These are phyloP conservation scores for Macquaria australasica DNA, from an alignment of 2,113 vertebrate genomes.

Conservation along the genomic window DNA sequence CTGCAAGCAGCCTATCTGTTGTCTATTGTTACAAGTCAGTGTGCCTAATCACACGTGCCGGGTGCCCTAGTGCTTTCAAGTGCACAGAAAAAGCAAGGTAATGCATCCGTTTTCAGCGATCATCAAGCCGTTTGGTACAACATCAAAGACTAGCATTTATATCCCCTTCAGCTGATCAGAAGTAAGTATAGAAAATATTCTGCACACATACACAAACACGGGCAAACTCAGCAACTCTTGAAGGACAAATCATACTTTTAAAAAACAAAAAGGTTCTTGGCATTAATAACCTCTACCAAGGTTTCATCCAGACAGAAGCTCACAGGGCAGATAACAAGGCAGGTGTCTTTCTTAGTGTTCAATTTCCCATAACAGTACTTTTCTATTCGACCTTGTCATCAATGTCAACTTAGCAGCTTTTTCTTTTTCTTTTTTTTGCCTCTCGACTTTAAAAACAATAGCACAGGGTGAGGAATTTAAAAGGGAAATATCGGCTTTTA, in stretches of 20 bases:
- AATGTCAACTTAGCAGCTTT: constrained; percentile 3
- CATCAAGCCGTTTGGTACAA: constrained; percentile 32
- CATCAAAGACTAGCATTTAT: constrained; percentile 31
- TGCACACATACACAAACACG: constrained; percentile 15
- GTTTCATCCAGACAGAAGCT: constrained; percentile 18
- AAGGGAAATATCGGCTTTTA: neutral
- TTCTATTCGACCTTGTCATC: constrained; percentile 24
- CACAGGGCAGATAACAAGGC: constrained; percentile 17
- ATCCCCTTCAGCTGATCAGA: constrained; percentile 22
- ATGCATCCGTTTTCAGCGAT: constrained; percentile 44
- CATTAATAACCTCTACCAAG: constrained; percentile 30
- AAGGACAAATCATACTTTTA: constrained; percentile 43
- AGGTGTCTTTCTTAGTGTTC: constrained; percentile 31
- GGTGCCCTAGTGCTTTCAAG: constrained; percentile 10
- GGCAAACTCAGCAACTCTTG: neutral
- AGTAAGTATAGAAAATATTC: constrained; percentile 16
- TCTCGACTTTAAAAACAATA: constrained; percentile 8
- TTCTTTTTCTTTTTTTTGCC: neutral
- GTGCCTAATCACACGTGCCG: constrained; percentile 17
- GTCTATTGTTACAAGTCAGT: constrained; percentile 30
- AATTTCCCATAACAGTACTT: constrained; percentile 14
- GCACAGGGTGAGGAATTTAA: neutral
- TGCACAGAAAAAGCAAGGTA: constrained; percentile 30
- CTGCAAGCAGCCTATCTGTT: constrained; percentile 19
- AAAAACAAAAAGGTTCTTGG: constrained; percentile 16